Conservation (phyloP, 1,140 invertebrate species). For the Leptestheria dahalacensis region DNA sequence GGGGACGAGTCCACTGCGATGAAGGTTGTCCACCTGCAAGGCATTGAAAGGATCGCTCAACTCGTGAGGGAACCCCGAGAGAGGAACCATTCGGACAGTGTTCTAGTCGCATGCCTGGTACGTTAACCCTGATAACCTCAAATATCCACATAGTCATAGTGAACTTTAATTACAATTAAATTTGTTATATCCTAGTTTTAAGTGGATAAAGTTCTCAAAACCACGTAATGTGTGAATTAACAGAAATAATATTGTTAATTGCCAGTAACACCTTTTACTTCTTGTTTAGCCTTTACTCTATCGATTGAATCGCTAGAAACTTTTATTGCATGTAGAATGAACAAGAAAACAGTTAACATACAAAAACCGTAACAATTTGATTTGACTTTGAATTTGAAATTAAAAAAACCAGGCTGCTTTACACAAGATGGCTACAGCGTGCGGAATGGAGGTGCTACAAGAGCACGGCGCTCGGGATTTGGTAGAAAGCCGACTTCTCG, state of each 20-base stretch:
- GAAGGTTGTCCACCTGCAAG: slow-evolving; percentile 57
- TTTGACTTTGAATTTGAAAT: no score
- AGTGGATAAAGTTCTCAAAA: no score
- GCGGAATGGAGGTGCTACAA: slow-evolving; percentile 36
- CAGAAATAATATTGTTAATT: no score
- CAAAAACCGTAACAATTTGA: no score
- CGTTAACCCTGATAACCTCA: slow-evolving; percentile 25
- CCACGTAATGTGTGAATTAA: no score
- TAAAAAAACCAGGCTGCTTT: slow-evolving; percentile 45
- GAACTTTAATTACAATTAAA: slow-evolving; percentile 11
- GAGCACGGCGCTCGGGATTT: slow-evolving; percentile 40
- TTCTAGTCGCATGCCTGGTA: slow-evolving; percentile 56
- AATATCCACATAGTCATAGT: not conserved
- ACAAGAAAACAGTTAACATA: no score
- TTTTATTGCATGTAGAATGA: no score
- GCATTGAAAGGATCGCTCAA: slow-evolving; percentile 53
- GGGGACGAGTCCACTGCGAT: slow-evolving; percentile 50
- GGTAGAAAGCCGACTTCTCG: slow-evolving; percentile 45
- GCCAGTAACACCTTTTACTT: no score
- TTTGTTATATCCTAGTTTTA: slow-evolving; percentile 26
- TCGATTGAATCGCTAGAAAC: no score
- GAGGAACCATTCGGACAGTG: slow-evolving; percentile 54
- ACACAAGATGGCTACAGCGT: slow-evolving; percentile 44
- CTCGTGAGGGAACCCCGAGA: slow-evolving; percentile 46
- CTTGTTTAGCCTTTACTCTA: no score